Conservation (phyloP, 2,888 invertebrate species). For the Cryptocephalus primarius region DNA sequence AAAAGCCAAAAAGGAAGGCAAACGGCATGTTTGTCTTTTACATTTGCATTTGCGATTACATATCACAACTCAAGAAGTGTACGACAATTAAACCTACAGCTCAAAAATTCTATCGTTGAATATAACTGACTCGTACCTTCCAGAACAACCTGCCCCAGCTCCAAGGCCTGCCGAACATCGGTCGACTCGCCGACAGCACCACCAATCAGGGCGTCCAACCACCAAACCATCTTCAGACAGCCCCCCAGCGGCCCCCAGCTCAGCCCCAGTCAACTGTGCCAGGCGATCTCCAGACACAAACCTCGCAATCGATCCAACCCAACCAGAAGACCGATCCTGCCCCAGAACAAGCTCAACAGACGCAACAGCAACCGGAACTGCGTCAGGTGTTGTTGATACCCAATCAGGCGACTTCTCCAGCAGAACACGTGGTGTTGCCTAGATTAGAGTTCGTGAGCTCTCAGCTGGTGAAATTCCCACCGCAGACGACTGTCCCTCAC, state of each 20-base stretch:
- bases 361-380: not conserved
- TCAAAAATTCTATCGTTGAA: too few species aligned
- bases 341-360: constrained; percentile 1
- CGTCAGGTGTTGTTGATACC: not conserved
- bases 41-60: too few species aligned
- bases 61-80: too few species aligned
- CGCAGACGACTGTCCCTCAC: not conserved
- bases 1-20: too few species aligned
- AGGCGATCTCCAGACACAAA: not conserved
- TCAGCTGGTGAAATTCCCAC: not conserved
- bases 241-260: not conserved
- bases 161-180: constrained; percentile 10
- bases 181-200: constrained; percentile 5
- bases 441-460: not conserved
- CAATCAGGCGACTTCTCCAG: not conserved
- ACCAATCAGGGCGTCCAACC: too few species aligned
- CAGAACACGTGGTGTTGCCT: not conserved
- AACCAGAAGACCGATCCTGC: not conserved
- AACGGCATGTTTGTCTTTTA: too few species aligned
- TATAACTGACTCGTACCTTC: constrained; percentile 5
- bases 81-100: too few species aligned
- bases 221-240: not conserved
- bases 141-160: constrained; percentile 14
- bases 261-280: not conserved
- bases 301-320: constrained; percentile 1